phyloP scores from a whole-genome alignment of 2,113 vertebrate genomes.

The Nesoenas mayeri region DNA sequence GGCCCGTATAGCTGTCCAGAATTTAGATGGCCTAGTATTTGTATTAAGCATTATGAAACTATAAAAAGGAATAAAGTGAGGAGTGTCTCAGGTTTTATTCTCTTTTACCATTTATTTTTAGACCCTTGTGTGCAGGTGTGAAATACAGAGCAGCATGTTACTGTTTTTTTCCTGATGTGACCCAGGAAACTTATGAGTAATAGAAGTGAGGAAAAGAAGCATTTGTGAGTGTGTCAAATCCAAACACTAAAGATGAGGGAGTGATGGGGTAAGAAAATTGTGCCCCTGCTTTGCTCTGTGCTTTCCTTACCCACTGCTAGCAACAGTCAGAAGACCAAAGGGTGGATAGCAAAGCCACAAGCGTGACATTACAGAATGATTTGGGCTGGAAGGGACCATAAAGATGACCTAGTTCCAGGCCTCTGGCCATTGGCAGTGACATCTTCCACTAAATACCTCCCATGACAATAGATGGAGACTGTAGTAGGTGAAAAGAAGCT shows the following conservation, averaged over 20 bases:
- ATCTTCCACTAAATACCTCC: background rate
- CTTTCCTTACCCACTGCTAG: background rate
- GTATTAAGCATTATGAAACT: background rate
- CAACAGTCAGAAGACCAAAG: background rate
- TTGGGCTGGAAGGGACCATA: too few species aligned
- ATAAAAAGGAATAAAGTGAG: background rate
- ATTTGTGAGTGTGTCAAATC: background rate
- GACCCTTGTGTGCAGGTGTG: background rate
- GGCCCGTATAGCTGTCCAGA: background rate
- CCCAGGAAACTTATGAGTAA: background rate
- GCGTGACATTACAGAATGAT: too few species aligned
- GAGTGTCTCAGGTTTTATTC: background rate
- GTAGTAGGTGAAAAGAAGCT: background rate
- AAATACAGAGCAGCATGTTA: accelerated
- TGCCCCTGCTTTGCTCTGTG: background rate
- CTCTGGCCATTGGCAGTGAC: too few species aligned
- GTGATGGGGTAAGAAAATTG: background rate
- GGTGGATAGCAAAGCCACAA: background rate
- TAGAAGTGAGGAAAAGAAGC: background rate
- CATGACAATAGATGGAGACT: background rate
- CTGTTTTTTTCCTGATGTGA: background rate
- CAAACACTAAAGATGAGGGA: background rate
- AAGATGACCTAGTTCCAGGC: too few species aligned
- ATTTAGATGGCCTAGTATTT: background rate
- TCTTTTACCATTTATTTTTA: background rate